phyloP scores from a whole-genome alignment of 2,113 vertebrate species.

The Arenaria interpres region DNA sequence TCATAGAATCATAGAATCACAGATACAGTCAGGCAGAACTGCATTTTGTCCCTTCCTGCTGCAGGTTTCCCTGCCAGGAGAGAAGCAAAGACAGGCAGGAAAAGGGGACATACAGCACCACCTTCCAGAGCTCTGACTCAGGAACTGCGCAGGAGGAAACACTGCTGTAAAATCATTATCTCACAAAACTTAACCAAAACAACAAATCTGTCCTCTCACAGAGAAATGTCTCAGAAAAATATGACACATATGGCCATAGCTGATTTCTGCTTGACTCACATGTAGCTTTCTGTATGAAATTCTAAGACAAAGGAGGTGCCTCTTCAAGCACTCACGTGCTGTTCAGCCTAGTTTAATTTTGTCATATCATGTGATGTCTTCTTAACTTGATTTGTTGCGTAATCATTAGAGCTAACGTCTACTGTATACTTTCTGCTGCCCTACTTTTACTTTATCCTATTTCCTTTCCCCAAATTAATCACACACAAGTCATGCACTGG shows the following conservation, averaged over 20 bases:
- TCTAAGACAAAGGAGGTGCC: background rate
- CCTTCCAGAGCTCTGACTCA: background rate
- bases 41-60: background rate
- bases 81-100: background rate
- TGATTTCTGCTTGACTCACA: background rate
- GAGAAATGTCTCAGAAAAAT: background rate
- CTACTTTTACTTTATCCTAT: background rate
- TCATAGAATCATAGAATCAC: no score
- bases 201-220: background rate
- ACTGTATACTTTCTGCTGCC: background rate
- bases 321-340: background rate
- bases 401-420: background rate
- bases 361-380: background rate
- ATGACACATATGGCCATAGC: background rate
- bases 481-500: background rate
- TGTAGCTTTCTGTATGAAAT: background rate
- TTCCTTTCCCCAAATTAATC: background rate
- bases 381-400: background rate
- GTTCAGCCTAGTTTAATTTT: background rate
- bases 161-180: background rate
- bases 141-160: rapidly evolving
- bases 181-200: background rate
- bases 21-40: background rate
- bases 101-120: background rate
- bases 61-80: background rate